Evolutionary conservation across 1,140 invertebrate species (phyloP).

Genomic region (Zaprionus davidi): DNA sequence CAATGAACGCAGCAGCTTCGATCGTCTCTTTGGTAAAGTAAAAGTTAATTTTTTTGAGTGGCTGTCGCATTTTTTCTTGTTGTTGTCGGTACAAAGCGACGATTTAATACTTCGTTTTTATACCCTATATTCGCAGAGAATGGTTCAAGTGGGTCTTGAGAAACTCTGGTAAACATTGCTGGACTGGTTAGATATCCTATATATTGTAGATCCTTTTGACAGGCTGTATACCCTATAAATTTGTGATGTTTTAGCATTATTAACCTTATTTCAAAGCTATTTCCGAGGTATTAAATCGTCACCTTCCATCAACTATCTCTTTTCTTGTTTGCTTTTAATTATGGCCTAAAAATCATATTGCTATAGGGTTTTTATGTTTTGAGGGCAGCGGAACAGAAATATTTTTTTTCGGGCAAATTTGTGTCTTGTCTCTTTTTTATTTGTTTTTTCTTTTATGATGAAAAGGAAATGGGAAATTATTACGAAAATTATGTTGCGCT

Average conservation of each 20-base stretch:
- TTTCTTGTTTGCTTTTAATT: slow-evolving; percentile 54
- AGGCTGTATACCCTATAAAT: no score
- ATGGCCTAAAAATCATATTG: slow-evolving; percentile 52
- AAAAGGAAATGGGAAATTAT: slow-evolving; percentile 68
- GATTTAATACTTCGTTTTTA: slow-evolving; percentile 35
- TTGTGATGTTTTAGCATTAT: no score
- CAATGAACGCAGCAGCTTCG: slow-evolving; percentile 29
- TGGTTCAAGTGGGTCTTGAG: neutral
- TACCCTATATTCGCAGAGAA: neutral
- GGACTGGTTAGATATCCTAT: no score
- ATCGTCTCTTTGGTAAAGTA: slow-evolving; percentile 49
- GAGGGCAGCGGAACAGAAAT: slow-evolving; percentile 51
- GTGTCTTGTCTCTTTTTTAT: slow-evolving; percentile 19
- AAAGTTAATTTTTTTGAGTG: slow-evolving; percentile 57
- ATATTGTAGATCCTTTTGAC: no score
- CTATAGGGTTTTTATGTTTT: slow-evolving; percentile 44
- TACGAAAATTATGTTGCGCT: slow-evolving; percentile 50
- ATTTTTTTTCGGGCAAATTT: slow-evolving; percentile 46
- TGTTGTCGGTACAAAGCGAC: slow-evolving; percentile 18
- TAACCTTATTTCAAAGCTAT: neutral
- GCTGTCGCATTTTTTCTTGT: slow-evolving; percentile 46
- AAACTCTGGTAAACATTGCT: no score
- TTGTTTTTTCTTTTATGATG: slow-evolving; percentile 23
- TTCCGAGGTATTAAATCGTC: neutral
- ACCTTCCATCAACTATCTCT: neutral